Percentiles rank a stretch among this genome's conserved stretches.
These are phyloP conservation scores for Drepana arcuata DNA, from an alignment of 1,140 invertebrate genomes.

Conservation along the genomic window DNA sequence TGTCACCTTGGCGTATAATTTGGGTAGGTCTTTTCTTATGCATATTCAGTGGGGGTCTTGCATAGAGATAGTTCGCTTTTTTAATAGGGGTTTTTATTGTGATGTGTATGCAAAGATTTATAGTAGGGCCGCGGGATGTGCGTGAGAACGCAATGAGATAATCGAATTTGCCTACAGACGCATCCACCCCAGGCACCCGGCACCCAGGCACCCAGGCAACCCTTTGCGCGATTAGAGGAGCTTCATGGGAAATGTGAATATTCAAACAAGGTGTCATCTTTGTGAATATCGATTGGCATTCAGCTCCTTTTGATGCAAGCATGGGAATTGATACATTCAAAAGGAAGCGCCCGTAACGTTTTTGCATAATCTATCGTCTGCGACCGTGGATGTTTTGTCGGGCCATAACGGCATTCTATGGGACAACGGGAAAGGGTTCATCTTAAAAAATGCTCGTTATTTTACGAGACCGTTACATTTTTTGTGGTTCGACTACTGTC, in stretches of 20 bases:
- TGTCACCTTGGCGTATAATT: conserved; percentile 67
- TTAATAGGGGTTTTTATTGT: conserved; percentile 65
- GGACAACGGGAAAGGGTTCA: conserved; percentile 48
- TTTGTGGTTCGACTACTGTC: conserved; percentile 40
- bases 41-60: conserved; percentile 50
- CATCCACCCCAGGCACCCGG: conserved; percentile 52
- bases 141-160: conserved; percentile 65
- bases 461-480: conserved; percentile 52
- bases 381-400: conserved; percentile 32
- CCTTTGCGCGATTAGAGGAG: conserved; percentile 50
- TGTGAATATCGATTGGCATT: conserved; percentile 66
- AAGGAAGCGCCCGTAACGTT: conserved; percentile 46
- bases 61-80: conserved; percentile 60
- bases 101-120: conserved; percentile 67
- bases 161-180: conserved; percentile 68
- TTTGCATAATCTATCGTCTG: conserved; percentile 67
- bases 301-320: conserved; percentile 45
- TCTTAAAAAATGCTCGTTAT: conserved; percentile 33
- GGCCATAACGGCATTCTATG: conserved; percentile 46
- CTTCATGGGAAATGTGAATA: conserved; percentile 65
- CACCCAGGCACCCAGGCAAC: no score
- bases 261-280: conserved; percentile 71
- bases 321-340: conserved; percentile 66
- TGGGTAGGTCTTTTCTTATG: conserved; percentile 64
- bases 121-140: conserved; percentile 50